These are phyloP conservation scores for Carabus problematicus DNA, from an alignment of 2,888 invertebrate genomes.

Conservation along the genomic window DNA sequence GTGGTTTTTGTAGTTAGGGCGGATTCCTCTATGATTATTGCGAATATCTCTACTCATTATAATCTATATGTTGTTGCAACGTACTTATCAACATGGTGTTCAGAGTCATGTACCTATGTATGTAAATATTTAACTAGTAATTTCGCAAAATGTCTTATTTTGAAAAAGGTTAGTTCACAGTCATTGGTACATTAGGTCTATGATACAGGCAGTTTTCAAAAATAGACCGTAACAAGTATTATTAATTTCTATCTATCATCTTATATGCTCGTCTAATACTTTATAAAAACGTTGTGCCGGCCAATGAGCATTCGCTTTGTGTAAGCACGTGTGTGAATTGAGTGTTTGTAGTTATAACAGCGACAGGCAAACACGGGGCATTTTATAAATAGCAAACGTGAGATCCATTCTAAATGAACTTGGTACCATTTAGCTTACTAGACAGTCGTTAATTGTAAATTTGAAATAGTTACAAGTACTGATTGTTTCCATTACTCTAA, in stretches of 20 bases:
- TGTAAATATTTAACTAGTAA: too few species aligned
- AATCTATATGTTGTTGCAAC: slow-evolving; percentile 11
- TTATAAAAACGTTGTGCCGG: slow-evolving; percentile 26
- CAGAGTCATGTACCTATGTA: neutral
- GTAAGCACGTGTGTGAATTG: neutral
- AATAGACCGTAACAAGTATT: slow-evolving; percentile 28
- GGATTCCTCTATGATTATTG: slow-evolving; percentile 31
- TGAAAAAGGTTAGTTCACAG: neutral
- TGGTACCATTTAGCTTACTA: slow-evolving; percentile 15
- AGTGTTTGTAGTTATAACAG: neutral
- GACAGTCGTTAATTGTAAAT: too few species aligned
- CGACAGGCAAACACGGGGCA: neutral
- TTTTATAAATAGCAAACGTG: slow-evolving; percentile 11
- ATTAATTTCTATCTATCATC: too few species aligned
- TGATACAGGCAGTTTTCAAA: slow-evolving; percentile 25
- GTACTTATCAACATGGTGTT: slow-evolving; percentile 23
- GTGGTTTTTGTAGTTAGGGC: slow-evolving; percentile 22
- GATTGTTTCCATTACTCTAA: too few species aligned
- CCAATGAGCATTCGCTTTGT: slow-evolving; percentile 18
- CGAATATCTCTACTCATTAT: slow-evolving; percentile 15
- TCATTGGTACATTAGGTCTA: slow-evolving; percentile 28
- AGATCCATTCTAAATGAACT: slow-evolving; percentile 26
- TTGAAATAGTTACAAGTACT: too few species aligned
- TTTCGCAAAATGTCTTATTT: slow-evolving; percentile 1
- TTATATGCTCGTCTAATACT: slow-evolving; percentile 14